These are phyloP conservation scores for Drosophila diplacantha DNA, from an alignment of 2,888 invertebrate genomes.

Conservation along the genomic window DNA sequence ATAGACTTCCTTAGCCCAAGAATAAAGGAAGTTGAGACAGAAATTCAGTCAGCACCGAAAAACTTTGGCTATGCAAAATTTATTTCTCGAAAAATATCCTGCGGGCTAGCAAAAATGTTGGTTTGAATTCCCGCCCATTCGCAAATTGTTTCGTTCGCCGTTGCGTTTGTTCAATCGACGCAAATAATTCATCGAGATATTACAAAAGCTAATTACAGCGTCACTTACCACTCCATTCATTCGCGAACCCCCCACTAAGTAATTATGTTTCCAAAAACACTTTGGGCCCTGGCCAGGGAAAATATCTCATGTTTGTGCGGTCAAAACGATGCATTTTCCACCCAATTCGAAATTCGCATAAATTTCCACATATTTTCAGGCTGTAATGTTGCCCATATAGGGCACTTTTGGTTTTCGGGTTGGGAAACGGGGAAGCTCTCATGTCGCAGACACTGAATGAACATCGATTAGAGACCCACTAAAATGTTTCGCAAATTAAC, in stretches of 20 bases:
- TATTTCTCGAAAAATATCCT: conserved; percentile 8
- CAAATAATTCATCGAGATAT: conserved; percentile 50
- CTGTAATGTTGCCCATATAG: conserved; percentile 22
- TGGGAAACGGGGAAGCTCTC: conserved; percentile 1
- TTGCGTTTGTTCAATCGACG: conserved; percentile 17
- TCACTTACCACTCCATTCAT: conserved; percentile 49
- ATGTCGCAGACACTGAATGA: conserved; percentile 36
- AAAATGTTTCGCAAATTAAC: conserved; percentile 63
- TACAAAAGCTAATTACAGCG: conserved; percentile 61
- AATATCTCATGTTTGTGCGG: conserved; percentile 36
- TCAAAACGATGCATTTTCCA: conserved; percentile 45
- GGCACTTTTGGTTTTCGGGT: conserved; percentile 13
- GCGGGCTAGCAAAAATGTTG: conserved; percentile 3
- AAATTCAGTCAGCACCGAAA: neutral
- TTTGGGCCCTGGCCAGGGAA: conserved; percentile 12
- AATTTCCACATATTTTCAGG: conserved; percentile 45
- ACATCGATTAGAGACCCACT: conserved; percentile 45
- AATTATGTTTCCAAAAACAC: conserved; percentile 31
- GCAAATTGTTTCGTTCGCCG: neutral
- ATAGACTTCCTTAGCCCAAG: neutral
- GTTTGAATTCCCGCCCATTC: neutral
- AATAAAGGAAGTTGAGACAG: neutral
- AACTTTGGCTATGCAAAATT: neutral
- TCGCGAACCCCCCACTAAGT: conserved; percentile 15
- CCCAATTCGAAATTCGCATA: conserved; percentile 49